Evolutionary conservation across 1,140 invertebrate species (phyloP).

Genomic region (Medauroidea extradentata): DNA sequence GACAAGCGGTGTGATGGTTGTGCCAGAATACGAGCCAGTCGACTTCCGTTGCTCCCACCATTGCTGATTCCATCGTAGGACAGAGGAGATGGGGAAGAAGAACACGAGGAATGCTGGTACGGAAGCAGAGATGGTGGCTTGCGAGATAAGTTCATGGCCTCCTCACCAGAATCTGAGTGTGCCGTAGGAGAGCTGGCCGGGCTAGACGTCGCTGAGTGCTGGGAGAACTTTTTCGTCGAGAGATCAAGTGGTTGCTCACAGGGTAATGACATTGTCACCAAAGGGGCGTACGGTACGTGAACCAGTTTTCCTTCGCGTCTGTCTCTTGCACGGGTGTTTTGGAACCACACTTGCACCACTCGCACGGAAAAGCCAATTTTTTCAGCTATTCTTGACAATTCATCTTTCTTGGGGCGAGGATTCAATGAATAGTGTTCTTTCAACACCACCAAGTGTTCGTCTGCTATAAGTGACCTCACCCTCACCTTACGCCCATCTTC

Average conservation of each 20-base stretch:
- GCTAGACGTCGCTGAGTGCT: conserved; percentile 49
- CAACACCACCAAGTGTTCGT: conserved; percentile 85
- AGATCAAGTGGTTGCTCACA: conserved; percentile 80
- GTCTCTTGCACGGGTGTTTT: conserved; percentile 92
- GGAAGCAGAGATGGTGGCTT: conserved; percentile 44
- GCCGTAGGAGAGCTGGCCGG: conserved; percentile 55
- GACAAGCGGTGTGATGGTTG: conserved; percentile 33
- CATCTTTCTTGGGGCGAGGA: conserved; percentile 88
- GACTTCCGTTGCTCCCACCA: conserved; percentile 10
- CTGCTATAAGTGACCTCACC: conserved; percentile 88
- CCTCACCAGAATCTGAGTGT: conserved; percentile 52
- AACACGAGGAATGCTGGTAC: conserved; percentile 14
- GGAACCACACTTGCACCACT: conserved; percentile 97
- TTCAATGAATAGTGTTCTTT: conserved; percentile 86
- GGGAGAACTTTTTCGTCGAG: conserved; percentile 65
- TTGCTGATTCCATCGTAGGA: conserved; percentile 5
- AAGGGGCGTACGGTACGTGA: conserved; percentile 48
- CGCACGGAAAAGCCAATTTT: conserved; percentile 85
- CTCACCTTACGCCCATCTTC: conserved; percentile 71
- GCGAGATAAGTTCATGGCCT: conserved; percentile 64
- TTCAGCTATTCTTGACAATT: conserved; percentile 83
- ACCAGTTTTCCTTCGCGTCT: conserved; percentile 65
- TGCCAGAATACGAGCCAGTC: conserved; percentile 46
- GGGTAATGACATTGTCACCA: conserved; percentile 6
- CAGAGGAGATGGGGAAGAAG: conserved; percentile 1